Conservation (phyloP, 2,113 vertebrate genomes). For the Brachyhypopomus occidentalis region DNA sequence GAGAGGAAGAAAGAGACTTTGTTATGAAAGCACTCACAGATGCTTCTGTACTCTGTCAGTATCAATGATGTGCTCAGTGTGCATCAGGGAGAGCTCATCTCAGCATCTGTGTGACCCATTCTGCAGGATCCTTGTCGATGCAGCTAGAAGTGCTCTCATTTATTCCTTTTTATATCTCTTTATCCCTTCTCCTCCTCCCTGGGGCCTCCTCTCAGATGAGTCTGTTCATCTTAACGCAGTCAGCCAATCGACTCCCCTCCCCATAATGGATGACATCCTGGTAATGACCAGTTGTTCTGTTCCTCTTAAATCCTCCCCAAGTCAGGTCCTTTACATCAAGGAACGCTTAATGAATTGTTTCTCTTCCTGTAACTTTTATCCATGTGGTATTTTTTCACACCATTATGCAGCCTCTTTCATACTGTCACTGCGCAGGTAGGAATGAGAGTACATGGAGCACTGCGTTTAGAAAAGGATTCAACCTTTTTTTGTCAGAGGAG, state of each 20-base stretch:
- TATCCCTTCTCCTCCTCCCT: constrained; percentile 8
- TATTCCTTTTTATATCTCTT: constrained; percentile 31
- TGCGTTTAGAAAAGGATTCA: too few relatives aligned
- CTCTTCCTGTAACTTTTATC: background rate
- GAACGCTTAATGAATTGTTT: constrained; percentile 43
- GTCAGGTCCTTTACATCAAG: constrained; percentile 20
- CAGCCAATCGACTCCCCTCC: constrained; percentile 1
- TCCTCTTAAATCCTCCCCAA: background rate
- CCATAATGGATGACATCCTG: constrained; percentile 41
- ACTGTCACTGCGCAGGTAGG: background rate
- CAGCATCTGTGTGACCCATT: constrained; percentile 1
- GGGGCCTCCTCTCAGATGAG: constrained; percentile 12
- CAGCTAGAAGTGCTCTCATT: constrained; percentile 26
- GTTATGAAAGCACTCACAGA: background rate
- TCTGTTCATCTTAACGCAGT: constrained; percentile 21
- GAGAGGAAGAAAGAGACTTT: background rate
- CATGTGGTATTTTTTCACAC: constrained; percentile 44
- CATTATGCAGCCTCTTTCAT: constrained; percentile 34
- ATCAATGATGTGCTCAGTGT: background rate
- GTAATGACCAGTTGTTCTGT: constrained; percentile 38
- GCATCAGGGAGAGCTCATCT: background rate
- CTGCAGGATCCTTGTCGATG: constrained; percentile 5
- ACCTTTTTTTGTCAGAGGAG: too few relatives aligned
- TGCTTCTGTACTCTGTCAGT: constrained; percentile 2
- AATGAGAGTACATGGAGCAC: background rate